Conservation (phyloP, 2,113 vertebrate genomes). For the Eulemur rufifrons region DNA sequence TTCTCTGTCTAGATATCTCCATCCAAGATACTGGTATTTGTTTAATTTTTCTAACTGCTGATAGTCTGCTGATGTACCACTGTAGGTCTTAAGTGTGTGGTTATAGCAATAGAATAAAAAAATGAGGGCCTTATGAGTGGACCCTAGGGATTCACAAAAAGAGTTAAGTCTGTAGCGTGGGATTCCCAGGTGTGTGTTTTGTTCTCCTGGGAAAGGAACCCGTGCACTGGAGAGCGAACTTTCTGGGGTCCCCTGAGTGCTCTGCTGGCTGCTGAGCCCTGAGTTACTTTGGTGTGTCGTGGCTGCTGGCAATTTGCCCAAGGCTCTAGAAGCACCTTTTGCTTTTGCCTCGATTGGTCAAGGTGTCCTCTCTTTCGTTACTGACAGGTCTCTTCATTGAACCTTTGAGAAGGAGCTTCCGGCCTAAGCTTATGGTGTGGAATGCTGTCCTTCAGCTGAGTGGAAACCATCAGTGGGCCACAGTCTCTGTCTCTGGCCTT, state of each 20-base stretch:
- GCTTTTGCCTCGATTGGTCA: not conserved
- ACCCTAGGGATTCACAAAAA: not conserved
- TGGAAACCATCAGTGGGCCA: not conserved
- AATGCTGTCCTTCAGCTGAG: not conserved
- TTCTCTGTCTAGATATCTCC: not conserved
- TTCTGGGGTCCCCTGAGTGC: not conserved
- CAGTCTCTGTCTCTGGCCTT: not conserved
- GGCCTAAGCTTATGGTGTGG: not conserved
- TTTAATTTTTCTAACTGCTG: not conserved
- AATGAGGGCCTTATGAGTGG: not conserved
- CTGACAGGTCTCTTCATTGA: not conserved
- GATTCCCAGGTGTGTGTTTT: not conserved
- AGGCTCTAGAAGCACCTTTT: not conserved
- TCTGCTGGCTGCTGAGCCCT: not conserved
- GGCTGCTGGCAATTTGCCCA: not conserved
- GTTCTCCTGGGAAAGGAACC: not conserved
- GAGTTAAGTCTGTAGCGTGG: not conserved
- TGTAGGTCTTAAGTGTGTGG: not conserved
- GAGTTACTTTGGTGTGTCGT: not conserved
- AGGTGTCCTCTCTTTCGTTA: not conserved
- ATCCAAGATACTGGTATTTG: not conserved
- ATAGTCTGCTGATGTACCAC: not conserved
- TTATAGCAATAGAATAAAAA: not conserved
- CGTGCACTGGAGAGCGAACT: rapidly evolving
- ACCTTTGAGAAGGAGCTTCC: not conserved